Base-by-base conservation (phyloP, 2,888 invertebrate genomes). In the Leptothorax acervorum region DNA sequence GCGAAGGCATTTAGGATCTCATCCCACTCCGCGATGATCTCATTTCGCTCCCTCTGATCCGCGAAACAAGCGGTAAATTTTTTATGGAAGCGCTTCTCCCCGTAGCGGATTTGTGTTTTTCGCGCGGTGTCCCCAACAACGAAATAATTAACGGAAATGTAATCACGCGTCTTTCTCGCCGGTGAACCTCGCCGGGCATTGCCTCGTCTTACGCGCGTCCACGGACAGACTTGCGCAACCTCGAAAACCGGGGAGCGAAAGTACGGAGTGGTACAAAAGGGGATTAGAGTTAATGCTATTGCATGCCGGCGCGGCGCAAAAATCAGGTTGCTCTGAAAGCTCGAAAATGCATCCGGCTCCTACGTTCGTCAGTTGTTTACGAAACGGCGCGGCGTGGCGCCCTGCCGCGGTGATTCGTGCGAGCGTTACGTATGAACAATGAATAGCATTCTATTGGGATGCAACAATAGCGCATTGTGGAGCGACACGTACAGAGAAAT, bases 391-490 rank as follows among this genome's bases (percentile, higher is more conserved):
- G 45, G 45, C 1, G 87, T 79, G 86, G 39, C 23, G 71, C 82
- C 83, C 81, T 83, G 55, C 82, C 53, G 68, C 73, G 84, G n/a
- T 76, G 83, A 83, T 84, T 81, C 87, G 81, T 60, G 86, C 84
- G 45, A 86, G 86, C 83, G 84, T 89, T 87, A 88, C 84, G 79
- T 86, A 86, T 86, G 88, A 89, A 89, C 89, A 89, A 89, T 89
- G 89, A 89, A 85, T 85, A 71, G 84, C 89, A 28, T 89, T 89
- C 89, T 86, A 89, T 89, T 85, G 89, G 88, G 82, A 87, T 78
- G 88, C 85, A 89, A 89, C 89, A 89, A 89, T 89, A 70, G 86
- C 81, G 89, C 89, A 89, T 89, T 89, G 89, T 89, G 82, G 65
- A 48, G 85, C 85, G 85, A 85, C 81, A 88, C 23, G 23, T 23